phyloP scores from a whole-genome alignment of 2,888 invertebrate genomes.

The Oligia fasciuncula region DNA sequence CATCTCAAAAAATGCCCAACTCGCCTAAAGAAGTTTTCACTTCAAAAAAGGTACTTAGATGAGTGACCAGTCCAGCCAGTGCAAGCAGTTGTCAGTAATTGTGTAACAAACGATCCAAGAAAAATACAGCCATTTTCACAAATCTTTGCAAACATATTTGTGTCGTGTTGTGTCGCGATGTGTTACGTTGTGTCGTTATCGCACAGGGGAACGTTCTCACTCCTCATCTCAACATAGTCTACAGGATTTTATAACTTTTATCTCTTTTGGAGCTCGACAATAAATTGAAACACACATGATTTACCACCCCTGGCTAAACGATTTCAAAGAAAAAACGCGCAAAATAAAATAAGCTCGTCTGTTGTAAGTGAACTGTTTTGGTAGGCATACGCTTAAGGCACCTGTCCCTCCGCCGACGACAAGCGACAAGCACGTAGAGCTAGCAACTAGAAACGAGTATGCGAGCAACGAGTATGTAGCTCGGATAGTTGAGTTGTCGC shows the following conservation, averaged over 20 bases:
- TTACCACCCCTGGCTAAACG: conserved; percentile 10
- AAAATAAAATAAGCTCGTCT: conserved; percentile 26
- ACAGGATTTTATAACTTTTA: neutral
- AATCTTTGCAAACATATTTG: too few species aligned
- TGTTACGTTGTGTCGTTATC: conserved; percentile 1
- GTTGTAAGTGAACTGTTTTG: conserved; percentile 5
- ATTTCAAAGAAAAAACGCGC: conserved; percentile 9
- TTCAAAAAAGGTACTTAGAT: too few species aligned
- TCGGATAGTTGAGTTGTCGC: neutral
- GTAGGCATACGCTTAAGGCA: neutral
- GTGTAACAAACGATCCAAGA: too few species aligned
- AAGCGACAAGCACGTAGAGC: neutral
- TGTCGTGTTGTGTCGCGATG: neutral
- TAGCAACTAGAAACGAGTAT: neutral
- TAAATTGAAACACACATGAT: conserved; percentile 14
- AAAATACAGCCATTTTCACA: too few species aligned
- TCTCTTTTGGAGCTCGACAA: neutral
- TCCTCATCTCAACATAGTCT: conserved; percentile 17
- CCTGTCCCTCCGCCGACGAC: neutral
- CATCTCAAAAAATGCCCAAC: too few species aligned
- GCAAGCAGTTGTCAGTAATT: too few species aligned
- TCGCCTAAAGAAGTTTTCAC: too few species aligned
- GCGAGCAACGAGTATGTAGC: neutral
- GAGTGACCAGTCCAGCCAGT: too few species aligned
- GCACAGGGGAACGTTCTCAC: neutral